Evolutionary conservation across 2,797 vertebrate species (phyloP), one percentile per base, ranked within the genome.

Genomic region (Caiman crocodilus): DNA sequence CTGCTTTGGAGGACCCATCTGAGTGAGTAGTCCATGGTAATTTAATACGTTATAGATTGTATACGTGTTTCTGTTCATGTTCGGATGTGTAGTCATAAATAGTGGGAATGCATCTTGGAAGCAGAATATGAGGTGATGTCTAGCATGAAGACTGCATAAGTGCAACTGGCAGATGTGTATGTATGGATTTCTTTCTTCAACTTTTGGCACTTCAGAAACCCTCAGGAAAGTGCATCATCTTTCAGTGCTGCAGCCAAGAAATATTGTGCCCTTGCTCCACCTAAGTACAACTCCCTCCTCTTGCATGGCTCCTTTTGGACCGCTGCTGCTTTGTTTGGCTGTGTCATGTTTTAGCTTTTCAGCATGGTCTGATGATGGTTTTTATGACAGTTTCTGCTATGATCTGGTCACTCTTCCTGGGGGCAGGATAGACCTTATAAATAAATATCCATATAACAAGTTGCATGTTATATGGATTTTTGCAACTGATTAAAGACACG

Each of bases 21-120:
- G 63, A 95, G 81, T 75, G 85, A 90, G 89, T 90, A 92, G 90
- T 95, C 88, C 87, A 15, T 32, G 32, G 50, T 35, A 42, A 73
- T 26, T 50, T 73, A 50, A 26, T 95, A 87, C 91, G 71, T 93
- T 83, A 89, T 96, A 86, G 79, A 85, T 93, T 93, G 94, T 79
- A 77, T 86, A 58, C 79, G 85, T 90, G 92, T 83, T 93, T 89
- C 55, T 86, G 81, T 89, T 96, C 84, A 63, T 64, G 76, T 90
- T 92, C 6, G 2, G 85, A 93, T 63, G 83, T 92, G 94, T 71
- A 94, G 93, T 84, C 94, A 89, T 73, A 92, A 97, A 95, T 85
- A 83, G 32, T 95, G 0, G 0, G 81, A 90, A 82, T 92, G 76
- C 94, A 90, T 88, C 32, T 91, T 0, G 0, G 50, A 50, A 57